A percentile compares a stretch with the other conserved stretches of the same genome.
These are phyloP conservation scores for Coendou prehensilis DNA, from an alignment of 2,797 vertebrate genomes.

Conservation along the genomic window DNA sequence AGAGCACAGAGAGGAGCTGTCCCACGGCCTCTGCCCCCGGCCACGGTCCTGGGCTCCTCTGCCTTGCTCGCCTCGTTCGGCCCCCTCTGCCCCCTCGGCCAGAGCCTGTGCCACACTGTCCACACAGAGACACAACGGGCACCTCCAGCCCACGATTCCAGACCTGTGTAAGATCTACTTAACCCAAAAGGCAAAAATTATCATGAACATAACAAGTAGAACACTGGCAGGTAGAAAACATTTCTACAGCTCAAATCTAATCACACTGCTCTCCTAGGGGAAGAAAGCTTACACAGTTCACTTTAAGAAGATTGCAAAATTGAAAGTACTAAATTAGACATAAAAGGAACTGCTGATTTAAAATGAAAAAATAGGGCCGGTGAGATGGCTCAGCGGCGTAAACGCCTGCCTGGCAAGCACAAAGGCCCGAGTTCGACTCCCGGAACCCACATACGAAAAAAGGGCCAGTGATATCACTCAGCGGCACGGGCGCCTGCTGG, in stretches of 20 bases:
- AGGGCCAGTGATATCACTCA: no score
- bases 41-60: rapidly evolving
- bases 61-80: background rate
- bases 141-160: background rate
- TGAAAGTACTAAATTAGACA: background rate
- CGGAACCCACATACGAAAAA: no score
- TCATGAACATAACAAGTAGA: background rate
- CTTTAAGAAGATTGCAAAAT: background rate
- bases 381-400: no score
- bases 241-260: background rate
- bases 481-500: no score
- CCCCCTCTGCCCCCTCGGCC: background rate
- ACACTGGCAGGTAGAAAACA: rapidly evolving
- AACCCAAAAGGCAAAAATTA: background rate
- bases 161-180: background rate
- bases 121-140: background rate
- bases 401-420: no score
- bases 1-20: background rate
- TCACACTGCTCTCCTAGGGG: rapidly evolving
- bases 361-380: constrained; percentile 16
- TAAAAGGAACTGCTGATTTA: background rate
- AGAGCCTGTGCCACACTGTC: no score
- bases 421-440: no score
- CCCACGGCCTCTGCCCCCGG: rapidly evolving
- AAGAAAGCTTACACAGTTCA: background rate